Evolutionary conservation across 2,888 invertebrate species (phyloP), one percentile per base, ranked within the genome.

Genomic region (Melitaea athalia): DNA sequence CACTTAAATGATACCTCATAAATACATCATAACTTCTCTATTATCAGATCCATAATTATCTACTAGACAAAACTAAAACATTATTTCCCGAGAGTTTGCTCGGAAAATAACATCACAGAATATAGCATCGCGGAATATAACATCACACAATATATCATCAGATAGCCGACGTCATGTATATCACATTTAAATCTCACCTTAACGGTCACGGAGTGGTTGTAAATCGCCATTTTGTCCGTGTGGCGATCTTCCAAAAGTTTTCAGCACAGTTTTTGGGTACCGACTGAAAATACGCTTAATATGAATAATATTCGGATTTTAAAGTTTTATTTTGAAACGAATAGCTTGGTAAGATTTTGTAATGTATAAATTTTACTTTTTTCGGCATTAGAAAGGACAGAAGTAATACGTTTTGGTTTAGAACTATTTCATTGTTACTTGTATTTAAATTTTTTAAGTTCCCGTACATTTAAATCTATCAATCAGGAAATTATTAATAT

Each of bases 211-310:
- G 69, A 71, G 64, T 65, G 67, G 76, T 75, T 78, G 81, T 83
- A 82, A 83, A 84, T 84, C 81, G 82, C 82, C 82, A 81, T 82
- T 82, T 82, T 80, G 85, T 82, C 82, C 81, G 79, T 81, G 83
- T 85, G 84, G 85, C 84, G 75, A 74, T 64, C 77, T 76, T 84
- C 85, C 84, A 85, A 84, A 81, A 72, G 61, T 70, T 67, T 72
- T 68, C 72, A 72, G 66, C 69, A 63, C 66, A 64, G 60, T 61
- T 64, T 64, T 67, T 53, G 70, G 67, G 65, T 63, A 59, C 67
- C 52, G 57, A 17, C 17, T 50, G 33, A 45, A 31, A n/a, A 53
- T 60, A n/a, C 63, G 45, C 24, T 60, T 31, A 45, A 15, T 47
- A 42, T 60, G 45, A 60, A 60, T 52, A 38, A 66, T 55, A 53